Base-by-base conservation (phyloP, 2,797 vertebrate genomes). In the Cyclura pinguis region DNA sequence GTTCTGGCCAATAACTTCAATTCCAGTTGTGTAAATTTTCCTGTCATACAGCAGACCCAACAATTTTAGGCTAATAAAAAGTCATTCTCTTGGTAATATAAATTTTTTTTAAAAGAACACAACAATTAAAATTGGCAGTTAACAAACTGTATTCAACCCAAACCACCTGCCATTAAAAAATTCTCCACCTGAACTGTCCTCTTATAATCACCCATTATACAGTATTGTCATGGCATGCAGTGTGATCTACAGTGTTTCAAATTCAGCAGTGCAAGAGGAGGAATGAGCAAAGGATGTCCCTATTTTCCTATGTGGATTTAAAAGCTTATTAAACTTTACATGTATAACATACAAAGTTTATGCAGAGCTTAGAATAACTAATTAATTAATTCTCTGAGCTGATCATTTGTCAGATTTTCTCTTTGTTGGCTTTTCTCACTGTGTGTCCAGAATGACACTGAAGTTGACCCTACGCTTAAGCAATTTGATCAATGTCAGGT, bases 1-100 rank as follows among this genome's bases (percentile, higher is more conserved):
- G 94, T 90, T 96, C 91, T 93, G 93, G 88, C 94, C 94, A 96
- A 96, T 96, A 96, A 96, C 91, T 96, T 93, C 94, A 94, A 96
- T 93, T 93, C 82, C 93, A 95, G 90, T 94, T 92, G 88, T 81
- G 83, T 92, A 94, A 91, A 95, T 95, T 95, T 96, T 95, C 93
- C 95, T 95, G 95, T 95, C 86, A 81, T 86, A 90, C 82, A 47
- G 92, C 0, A 0, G 91, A 93, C 91, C 73, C 84, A 95, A 90
- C 87, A 95, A 90, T 95, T 93, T 95, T 96, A 92, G 94, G 92
- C 89, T 94, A 94, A 93, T 94, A 94, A 95, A 95, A 95, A 8
- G 10, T 91, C 73, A 1, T 27, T 92, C 87, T 35, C 81, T 92
- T 27, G 62, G 81, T 67, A 8, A 9, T 27, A n/a, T n/a, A n/a